Evolutionary conservation across 2,113 vertebrate genomes (phyloP).

Genomic region (Lepus europaeus): DNA sequence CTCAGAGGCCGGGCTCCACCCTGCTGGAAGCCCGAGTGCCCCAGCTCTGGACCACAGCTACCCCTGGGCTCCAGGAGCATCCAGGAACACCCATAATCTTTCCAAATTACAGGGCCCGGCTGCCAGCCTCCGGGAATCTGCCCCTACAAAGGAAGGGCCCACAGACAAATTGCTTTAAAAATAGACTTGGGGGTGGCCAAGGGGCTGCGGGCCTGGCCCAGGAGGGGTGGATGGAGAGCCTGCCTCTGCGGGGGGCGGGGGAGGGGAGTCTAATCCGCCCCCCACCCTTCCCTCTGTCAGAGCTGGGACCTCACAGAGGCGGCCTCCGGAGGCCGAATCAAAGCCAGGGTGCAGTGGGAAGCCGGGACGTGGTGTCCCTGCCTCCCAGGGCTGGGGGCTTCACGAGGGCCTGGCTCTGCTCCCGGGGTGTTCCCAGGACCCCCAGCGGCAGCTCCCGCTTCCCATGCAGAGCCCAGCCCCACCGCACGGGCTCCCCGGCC

Average conservation of each 20-base stretch:
- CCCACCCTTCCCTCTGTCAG: not conserved
- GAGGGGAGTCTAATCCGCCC: too few relatives aligned
- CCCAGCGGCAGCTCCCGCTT: not conserved
- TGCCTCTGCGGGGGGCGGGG: not conserved
- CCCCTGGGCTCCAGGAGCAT: conserved; percentile 85
- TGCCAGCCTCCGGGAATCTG: conserved; percentile 57
- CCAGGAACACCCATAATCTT: conserved; percentile 87
- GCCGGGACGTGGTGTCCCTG: not conserved
- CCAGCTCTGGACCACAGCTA: conserved; percentile 72
- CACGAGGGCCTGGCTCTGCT: not conserved
- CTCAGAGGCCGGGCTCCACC: conserved; percentile 25
- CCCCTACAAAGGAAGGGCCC: conserved; percentile 57
- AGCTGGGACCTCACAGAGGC: not conserved
- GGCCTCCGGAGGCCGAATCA: not conserved
- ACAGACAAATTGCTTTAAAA: conserved; percentile 89
- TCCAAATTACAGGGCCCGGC: conserved; percentile 87
- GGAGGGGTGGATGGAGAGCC: not conserved
- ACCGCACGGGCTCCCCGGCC: not conserved
- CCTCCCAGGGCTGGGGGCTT: not conserved
- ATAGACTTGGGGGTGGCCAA: conserved; percentile 76
- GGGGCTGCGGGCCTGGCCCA: not conserved
- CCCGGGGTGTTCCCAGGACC: not conserved
- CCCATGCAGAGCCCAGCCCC: too few relatives aligned
- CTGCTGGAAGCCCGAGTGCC: conserved; percentile 69
- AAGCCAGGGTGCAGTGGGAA: not conserved